Conservation (phyloP, 2,888 invertebrate genomes). For the Pharmacophagus antenor region DNA sequence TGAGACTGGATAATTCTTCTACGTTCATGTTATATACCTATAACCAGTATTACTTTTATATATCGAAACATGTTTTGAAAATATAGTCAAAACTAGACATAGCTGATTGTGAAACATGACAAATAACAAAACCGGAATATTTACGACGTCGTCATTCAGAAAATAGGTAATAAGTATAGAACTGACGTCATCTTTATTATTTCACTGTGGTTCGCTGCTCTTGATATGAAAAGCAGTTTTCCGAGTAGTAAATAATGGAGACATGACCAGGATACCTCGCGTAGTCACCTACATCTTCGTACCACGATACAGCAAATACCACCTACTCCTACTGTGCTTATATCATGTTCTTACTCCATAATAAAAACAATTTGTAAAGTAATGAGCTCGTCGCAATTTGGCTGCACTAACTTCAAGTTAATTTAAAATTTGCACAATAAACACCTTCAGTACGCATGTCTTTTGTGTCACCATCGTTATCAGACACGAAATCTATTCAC, state of each 20-base stretch:
- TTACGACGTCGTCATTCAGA: constrained; percentile 69
- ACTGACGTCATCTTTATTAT: neutral
- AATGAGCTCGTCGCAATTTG: constrained; percentile 16
- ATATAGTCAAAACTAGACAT: neutral
- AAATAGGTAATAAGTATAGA: constrained; percentile 33
- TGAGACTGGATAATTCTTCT: neutral
- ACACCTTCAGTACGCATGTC: constrained; percentile 11
- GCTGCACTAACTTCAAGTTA: constrained; percentile 20
- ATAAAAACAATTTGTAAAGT: constrained; percentile 23
- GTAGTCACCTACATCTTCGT: constrained; percentile 17
- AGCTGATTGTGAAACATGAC: constrained; percentile 43
- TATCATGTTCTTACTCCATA: constrained; percentile 22
- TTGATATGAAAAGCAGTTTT: constrained; percentile 76
- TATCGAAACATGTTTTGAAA: neutral
- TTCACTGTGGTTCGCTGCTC: constrained; percentile 47
- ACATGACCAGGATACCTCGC: constrained; percentile 11
- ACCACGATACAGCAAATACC: constrained; percentile 43
- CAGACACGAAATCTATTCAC: constrained; percentile 15
- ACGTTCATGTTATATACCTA: neutral
- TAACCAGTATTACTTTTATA: neutral
- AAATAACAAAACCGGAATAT: constrained; percentile 58
- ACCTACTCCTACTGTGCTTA: constrained; percentile 36
- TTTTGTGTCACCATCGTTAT: constrained; percentile 19
- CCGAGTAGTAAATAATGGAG: constrained; percentile 67
- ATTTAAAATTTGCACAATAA: constrained; percentile 17